Evolutionary conservation across 2,888 invertebrate species (phyloP).

Genomic region (Lampropteryx suffumata): DNA sequence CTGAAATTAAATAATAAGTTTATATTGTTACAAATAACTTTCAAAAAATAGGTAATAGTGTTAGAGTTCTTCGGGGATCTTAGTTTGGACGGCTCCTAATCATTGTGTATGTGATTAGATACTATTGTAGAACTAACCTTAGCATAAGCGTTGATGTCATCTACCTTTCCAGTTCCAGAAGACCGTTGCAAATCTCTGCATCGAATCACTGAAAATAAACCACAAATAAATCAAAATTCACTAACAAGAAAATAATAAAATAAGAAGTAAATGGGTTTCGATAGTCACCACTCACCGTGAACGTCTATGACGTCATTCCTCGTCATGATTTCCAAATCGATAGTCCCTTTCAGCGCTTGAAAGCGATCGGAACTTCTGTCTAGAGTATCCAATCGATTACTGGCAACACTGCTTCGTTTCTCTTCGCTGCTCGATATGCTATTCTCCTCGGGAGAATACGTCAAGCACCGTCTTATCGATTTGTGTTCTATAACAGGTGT

Average conservation of each 20-base stretch:
- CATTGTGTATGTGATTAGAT: too few species aligned
- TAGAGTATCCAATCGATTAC: constrained; percentile 53
- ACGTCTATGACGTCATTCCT: constrained; percentile 84
- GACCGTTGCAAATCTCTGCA: constrained; percentile 88
- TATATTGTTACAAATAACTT: too few species aligned
- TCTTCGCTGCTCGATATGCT: constrained; percentile 79
- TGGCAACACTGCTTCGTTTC: constrained; percentile 79
- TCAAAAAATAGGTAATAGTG: too few species aligned
- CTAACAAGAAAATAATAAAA: constrained; percentile 2
- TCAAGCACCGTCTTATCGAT: constrained; percentile 81
- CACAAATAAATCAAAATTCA: constrained; percentile 5
- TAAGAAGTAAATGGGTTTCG: constrained; percentile 37
- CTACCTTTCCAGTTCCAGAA: constrained; percentile 85
- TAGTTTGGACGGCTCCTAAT: too few species aligned
- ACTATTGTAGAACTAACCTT: constrained; percentile 74
- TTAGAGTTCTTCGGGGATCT: too few species aligned
- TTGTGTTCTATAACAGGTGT: constrained; percentile 77
- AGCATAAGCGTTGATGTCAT: constrained; percentile 90
- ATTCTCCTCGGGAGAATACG: constrained; percentile 81
- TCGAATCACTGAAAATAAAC: constrained; percentile 86
- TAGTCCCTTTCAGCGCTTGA: constrained; percentile 78
- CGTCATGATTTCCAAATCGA: constrained; percentile 85
- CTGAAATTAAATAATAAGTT: too few species aligned
- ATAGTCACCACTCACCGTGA: constrained; percentile 86
- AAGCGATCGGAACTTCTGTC: constrained; percentile 66